Evolutionary conservation across 23 tunicate genomes (phyloP).

Genomic region (Styela clava): DNA sequence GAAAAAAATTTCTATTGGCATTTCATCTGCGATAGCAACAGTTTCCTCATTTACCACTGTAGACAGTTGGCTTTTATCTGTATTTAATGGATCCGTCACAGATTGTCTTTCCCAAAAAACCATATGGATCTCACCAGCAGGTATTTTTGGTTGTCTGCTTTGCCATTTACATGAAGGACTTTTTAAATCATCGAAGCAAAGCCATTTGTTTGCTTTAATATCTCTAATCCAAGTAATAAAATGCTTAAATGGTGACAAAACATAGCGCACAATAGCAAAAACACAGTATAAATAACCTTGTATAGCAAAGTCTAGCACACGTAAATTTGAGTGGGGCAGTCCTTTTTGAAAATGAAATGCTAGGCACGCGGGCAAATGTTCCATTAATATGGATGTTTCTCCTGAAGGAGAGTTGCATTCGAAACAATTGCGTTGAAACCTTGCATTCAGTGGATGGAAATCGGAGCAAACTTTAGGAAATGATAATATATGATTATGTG

Average conservation of each 20-base stretch:
- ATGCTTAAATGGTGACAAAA: slow-evolving; percentile 54
- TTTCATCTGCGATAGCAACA: neutral
- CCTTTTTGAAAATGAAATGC: slow-evolving; percentile 71
- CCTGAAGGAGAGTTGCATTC: slow-evolving; percentile 39
- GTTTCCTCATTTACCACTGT: slow-evolving; percentile 5
- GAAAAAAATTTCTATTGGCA: slow-evolving; percentile 11
- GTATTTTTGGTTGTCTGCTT: slow-evolving; percentile 45
- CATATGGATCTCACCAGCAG: slow-evolving; percentile 58
- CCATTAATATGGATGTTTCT: slow-evolving; percentile 50
- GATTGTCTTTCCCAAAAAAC: slow-evolving; percentile 71
- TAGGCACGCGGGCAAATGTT: slow-evolving; percentile 63
- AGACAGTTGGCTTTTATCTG: neutral
- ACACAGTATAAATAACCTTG: slow-evolving; percentile 62
- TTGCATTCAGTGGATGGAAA: slow-evolving; percentile 75
- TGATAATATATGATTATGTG: slow-evolving; percentile 20
- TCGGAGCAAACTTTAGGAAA: slow-evolving; percentile 34
- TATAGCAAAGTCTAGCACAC: slow-evolving; percentile 56
- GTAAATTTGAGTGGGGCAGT: slow-evolving; percentile 52
- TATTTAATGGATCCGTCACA: neutral
- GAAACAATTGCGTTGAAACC: slow-evolving; percentile 33
- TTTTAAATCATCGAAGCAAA: slow-evolving; percentile 63
- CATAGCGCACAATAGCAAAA: slow-evolving; percentile 63
- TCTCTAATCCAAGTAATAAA: slow-evolving; percentile 71
- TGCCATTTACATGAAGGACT: slow-evolving; percentile 41
- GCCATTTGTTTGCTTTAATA: slow-evolving; percentile 60